Conservation (phyloP, 64 coral and sea anemone genomes). For the Cladopsammia gracilis region DNA sequence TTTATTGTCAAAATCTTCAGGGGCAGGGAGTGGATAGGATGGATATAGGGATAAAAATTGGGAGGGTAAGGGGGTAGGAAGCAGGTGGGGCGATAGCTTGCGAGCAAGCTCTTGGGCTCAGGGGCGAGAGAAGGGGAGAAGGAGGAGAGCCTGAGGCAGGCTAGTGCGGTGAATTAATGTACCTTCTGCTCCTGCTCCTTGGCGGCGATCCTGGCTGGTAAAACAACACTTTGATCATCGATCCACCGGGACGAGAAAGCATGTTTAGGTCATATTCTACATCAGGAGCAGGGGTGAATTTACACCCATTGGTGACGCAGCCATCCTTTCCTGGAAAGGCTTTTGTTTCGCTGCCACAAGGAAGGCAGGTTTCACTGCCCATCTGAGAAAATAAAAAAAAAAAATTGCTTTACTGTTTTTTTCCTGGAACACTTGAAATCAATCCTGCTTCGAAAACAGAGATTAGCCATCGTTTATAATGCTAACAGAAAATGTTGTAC, state of each 20-base stretch:
- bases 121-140: background rate
- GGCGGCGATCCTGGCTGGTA: background rate
- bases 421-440: too few species aligned
- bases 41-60: too few species aligned
- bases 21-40: too few species aligned
- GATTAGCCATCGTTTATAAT: too few species aligned
- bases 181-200: background rate
- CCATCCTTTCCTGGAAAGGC: constrained; percentile 46
- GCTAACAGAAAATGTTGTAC: too few species aligned
- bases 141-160: background rate
- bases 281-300: constrained; percentile 18
- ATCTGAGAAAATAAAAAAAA: constrained; percentile 28
- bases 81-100: too few species aligned
- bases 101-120: too few species aligned
- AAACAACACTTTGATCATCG: constrained; percentile 66
- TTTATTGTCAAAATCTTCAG: too few species aligned
- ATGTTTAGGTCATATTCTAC: constrained; percentile 78
- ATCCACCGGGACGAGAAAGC: constrained; percentile 70
- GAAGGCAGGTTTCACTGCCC: constrained; percentile 60
- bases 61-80: too few species aligned
- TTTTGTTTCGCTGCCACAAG: constrained; percentile 69
- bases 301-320: constrained; percentile 56
- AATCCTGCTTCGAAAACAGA: too few species aligned
- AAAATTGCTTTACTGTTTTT: background rate
- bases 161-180: background rate